Evolutionary conservation across 2,797 vertebrate species (phyloP), one percentile per base, ranked within the genome.

Genomic region (Sardinella longiceps): DNA sequence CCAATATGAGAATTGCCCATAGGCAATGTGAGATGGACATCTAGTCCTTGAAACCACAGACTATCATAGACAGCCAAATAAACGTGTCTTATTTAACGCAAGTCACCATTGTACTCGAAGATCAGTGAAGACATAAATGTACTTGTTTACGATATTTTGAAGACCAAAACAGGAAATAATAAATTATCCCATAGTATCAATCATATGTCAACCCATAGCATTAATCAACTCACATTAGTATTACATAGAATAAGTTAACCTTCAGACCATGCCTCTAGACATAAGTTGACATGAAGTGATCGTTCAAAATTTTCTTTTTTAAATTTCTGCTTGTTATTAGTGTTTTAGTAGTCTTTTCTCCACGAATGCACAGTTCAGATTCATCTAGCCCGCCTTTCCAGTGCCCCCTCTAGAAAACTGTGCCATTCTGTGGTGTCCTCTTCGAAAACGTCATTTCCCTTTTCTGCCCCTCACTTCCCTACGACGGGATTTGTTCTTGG

Each of bases 391-490:
- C 70, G 70, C 70, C 20, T 50, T 80, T 80, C 18, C 48, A 20
- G n/a, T 77, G 70, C 23, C 70, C 33, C 37, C 18, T 77, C 33
- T 1, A 18, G 10, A 43, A 7, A 23, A 12, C 37, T 23, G 70
- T 77, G 33, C 37, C 70, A 77, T 43, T 39, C 70, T 37, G 20
- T 60, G 70, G 70, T 77, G 81, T 58, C 70, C 56, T 51, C 20
- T 46, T 56, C 6, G 14, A 77, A 46, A 48, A 88, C 92, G 92
- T 93, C 92, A 93, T 84, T 91, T 93, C 92, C 91, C 88, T 51
- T 82, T 58, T 83, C 60, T 86, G 77, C 84, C 84, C 74, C 87
- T 85, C 45, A 87, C 81, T 89, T 89, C 86, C 86, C 83, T 56
- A 85, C 70, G 85, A 84, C 50, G 81, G 81, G 39, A 82, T 80